phyloP scores from a whole-genome alignment of 2,797 vertebrate species.

The Poeciliopsis infans region DNA sequence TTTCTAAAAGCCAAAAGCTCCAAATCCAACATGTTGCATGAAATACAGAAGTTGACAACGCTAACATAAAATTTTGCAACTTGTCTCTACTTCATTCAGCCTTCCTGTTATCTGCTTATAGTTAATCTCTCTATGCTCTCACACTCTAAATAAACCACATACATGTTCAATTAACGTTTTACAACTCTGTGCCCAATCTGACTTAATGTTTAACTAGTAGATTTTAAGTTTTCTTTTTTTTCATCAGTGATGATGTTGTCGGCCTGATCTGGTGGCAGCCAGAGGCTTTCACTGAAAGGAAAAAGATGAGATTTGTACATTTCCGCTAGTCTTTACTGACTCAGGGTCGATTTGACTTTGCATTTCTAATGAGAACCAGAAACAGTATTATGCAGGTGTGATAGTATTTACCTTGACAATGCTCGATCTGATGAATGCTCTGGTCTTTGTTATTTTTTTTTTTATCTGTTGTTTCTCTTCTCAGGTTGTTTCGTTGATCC shows the following conservation, averaged over 20 bases:
- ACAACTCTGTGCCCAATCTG: background rate
- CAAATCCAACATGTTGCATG: background rate
- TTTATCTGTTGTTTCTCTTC: conserved; percentile 9
- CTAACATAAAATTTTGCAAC: background rate
- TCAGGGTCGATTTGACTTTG: background rate
- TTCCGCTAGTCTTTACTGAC: background rate
- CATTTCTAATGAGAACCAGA: background rate
- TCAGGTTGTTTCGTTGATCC: conserved; percentile 93
- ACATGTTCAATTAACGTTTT: background rate
- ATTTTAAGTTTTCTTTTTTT: background rate
- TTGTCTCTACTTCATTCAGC: background rate
- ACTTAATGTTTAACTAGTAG: background rate
- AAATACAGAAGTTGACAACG: background rate
- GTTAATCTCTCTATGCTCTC: background rate
- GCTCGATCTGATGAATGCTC: background rate
- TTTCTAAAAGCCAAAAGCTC: background rate
- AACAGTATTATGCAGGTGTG: background rate
- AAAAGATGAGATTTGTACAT: background rate
- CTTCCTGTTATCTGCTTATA: background rate
- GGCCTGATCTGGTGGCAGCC: background rate
- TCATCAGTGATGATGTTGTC: background rate
- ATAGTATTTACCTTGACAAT: background rate
- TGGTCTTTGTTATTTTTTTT: background rate
- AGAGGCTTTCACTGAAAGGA: background rate
- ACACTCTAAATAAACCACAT: background rate